Evolutionary conservation across 2,797 vertebrate genomes (phyloP).

Genomic region (Meriones psammophilus): DNA sequence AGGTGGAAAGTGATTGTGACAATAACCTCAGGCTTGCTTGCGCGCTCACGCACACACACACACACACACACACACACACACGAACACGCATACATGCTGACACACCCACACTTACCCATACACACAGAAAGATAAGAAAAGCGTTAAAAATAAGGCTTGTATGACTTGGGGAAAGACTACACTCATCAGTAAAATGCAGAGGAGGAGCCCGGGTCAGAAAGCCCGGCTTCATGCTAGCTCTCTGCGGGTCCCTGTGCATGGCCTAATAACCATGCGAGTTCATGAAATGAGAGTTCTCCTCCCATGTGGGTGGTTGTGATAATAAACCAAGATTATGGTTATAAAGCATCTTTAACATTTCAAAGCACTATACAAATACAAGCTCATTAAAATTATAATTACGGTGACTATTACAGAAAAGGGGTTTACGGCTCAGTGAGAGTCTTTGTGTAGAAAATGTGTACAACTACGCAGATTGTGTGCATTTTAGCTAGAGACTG

Average conservation of each 20-base stretch:
- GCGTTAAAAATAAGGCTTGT: not conserved
- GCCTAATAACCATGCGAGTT: not conserved
- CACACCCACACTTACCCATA: not conserved
- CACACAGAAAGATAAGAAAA: not conserved
- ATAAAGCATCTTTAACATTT: not conserved
- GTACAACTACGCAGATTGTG: not conserved
- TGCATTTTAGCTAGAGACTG: slow-evolving; percentile 3
- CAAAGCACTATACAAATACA: slow-evolving; percentile 18
- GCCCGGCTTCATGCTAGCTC: not conserved
- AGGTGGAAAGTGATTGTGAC: not conserved
- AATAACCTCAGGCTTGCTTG: not conserved
- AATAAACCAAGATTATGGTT: not conserved
- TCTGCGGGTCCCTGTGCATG: not conserved
- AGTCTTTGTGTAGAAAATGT: not conserved
- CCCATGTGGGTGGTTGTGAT: not conserved
- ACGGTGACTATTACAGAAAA: slow-evolving; percentile 14
- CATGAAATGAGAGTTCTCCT: not conserved
- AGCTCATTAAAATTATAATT: slow-evolving; percentile 51
- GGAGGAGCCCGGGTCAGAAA: not conserved
- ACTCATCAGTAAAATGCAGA: not conserved
- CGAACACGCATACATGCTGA: not conserved
- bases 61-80: not conserved
- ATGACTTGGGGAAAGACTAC: not conserved
- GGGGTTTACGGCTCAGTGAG: not conserved
- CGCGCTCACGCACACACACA: no score